Conservation (phyloP, 37 sponge, comb jelly and placozoan genomes). For the Chondrilla cf. caribensis region DNA sequence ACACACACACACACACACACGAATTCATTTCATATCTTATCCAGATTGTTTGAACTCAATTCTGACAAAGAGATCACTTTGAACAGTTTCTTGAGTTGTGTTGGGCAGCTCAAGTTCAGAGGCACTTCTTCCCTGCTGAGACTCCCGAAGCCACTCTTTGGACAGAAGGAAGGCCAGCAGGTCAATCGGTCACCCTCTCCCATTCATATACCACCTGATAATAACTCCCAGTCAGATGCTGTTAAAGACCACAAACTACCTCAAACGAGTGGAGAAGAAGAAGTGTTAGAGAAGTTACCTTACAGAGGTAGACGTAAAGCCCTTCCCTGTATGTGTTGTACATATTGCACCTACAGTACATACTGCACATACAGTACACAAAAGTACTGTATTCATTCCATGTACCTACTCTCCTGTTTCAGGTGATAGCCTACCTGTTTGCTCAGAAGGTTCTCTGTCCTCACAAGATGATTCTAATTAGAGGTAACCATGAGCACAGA, state of each 20-base stretch:
- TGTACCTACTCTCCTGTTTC: too few species aligned
- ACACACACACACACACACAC: background rate
- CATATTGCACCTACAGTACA: too few species aligned
- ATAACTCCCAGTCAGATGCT: background rate
- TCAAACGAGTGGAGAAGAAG: too few species aligned
- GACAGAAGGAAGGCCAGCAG: background rate
- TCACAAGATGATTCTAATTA: conserved; percentile 75
- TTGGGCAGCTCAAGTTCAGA: conserved; percentile 91
- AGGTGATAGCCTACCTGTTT: conserved; percentile 89
- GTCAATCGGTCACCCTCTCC: conserved; percentile 16
- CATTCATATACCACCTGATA: conserved; percentile 40
- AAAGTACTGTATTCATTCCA: too few species aligned
- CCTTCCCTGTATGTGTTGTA: conserved; percentile 79
- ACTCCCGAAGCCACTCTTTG: conserved; percentile 48
- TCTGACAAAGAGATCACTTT: conserved; percentile 55
- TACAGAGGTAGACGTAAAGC: too few species aligned
- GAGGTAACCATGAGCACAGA: conserved; percentile 93
- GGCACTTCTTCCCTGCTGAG: conserved; percentile 88
- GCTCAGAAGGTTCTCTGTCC: conserved; percentile 91
- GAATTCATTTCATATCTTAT: conserved; percentile 70
- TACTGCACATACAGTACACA: too few species aligned
- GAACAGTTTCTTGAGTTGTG: conserved; percentile 58
- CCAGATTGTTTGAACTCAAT: conserved; percentile 38
- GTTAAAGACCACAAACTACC: background rate
- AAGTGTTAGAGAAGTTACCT: too few species aligned